phyloP scores from a whole-genome alignment of 2,888 invertebrate species.

The Antheraea yamamai region DNA sequence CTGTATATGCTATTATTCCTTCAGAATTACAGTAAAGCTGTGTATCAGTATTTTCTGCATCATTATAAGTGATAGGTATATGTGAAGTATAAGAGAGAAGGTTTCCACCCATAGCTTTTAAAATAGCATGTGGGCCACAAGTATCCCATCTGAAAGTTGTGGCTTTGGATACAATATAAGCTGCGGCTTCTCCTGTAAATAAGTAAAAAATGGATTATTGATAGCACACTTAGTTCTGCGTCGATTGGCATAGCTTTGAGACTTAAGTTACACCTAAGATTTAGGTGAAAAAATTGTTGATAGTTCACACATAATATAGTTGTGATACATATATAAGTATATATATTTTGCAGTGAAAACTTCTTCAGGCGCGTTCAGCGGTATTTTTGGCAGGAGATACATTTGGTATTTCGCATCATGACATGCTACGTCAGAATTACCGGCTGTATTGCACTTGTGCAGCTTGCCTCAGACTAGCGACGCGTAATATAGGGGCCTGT shows the following conservation, averaged over 20 bases:
- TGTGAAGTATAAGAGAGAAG: conserved; percentile 58
- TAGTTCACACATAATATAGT: too few species aligned
- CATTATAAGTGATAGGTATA: conserved; percentile 62
- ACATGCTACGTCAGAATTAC: too few species aligned
- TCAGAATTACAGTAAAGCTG: conserved; percentile 62
- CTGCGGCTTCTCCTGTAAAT: conserved; percentile 63
- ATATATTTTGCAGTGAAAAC: too few species aligned
- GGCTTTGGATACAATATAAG: conserved; percentile 89
- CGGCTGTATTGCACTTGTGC: too few species aligned
- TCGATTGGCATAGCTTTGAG: background rate
- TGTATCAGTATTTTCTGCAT: conserved; percentile 48
- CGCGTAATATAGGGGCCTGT: too few species aligned
- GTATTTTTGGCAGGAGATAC: too few species aligned
- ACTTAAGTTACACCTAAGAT: background rate
- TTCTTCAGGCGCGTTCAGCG: too few species aligned
- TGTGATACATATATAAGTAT: too few species aligned
- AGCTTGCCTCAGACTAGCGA: too few species aligned
- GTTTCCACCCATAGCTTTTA: conserved; percentile 91
- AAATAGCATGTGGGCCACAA: conserved; percentile 93
- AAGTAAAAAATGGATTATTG: background rate
- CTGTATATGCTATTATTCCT: conserved; percentile 65
- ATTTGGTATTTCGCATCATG: too few species aligned
- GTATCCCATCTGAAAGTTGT: conserved; percentile 96
- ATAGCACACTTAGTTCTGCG: background rate
- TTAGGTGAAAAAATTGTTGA: background rate